Evolutionary conservation across 1,140 invertebrate species (phyloP).

Genomic region (Ceratosolen solmsi): DNA sequence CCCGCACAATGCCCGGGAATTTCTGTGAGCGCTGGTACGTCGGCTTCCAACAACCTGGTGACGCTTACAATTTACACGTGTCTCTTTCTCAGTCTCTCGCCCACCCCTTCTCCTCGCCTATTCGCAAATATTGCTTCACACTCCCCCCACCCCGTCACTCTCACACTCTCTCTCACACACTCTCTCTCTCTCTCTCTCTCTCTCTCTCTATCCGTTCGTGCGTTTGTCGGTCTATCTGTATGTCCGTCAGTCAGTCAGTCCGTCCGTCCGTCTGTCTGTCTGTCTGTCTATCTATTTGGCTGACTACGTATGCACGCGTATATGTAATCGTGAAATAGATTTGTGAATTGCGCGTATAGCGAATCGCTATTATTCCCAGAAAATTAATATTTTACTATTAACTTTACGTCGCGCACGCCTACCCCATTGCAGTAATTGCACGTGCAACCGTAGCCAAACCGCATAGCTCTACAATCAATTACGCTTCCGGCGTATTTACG

Average conservation of each 20-base stretch:
- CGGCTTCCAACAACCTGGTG: neutral
- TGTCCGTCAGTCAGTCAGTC: too few relatives aligned
- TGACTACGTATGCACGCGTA: too few relatives aligned
- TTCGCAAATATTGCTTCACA: too few relatives aligned
- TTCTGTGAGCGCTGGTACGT: conserved; percentile 20
- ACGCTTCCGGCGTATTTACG: conserved; percentile 52
- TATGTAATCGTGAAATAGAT: conserved; percentile 8
- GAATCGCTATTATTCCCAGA: conserved; percentile 32
- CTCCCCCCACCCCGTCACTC: too few relatives aligned
- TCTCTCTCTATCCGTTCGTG: too few relatives aligned
- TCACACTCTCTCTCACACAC: too few relatives aligned
- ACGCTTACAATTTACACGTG: neutral
- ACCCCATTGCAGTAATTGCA: conserved; percentile 67
- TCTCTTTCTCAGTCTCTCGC: too few relatives aligned
- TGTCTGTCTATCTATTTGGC: too few relatives aligned
- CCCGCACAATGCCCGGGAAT: conserved; percentile 45
- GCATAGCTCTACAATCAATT: conserved; percentile 69
- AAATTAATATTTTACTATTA: conserved; percentile 71
- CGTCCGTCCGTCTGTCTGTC: too few relatives aligned
- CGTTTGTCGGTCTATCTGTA: too few relatives aligned
- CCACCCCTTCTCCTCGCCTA: too few relatives aligned
- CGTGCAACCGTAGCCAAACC: conserved; percentile 69
- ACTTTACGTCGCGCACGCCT: conserved; percentile 59
- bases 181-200: too few relatives aligned
- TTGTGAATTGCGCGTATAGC: neutral